Percentiles rank a stretch among this genome's conserved stretches.
phyloP scores from a whole-genome alignment of 2,113 vertebrate species.

The Centropus bengalensis region DNA sequence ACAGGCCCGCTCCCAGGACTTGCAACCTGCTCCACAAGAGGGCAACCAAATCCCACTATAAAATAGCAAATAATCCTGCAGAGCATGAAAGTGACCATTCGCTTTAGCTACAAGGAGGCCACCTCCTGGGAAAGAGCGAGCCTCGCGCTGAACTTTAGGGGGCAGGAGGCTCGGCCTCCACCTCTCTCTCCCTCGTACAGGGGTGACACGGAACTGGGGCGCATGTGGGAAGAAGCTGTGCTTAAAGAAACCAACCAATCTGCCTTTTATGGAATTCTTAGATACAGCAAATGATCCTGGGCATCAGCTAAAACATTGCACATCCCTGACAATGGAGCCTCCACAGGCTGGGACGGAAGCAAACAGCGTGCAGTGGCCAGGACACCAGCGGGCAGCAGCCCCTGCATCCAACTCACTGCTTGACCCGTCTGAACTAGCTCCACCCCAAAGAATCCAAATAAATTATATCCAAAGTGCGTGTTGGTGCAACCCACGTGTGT shows the following conservation, averaged over 20 bases:
- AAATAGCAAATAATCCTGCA: background rate
- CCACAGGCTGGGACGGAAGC: background rate
- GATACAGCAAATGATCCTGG: background rate
- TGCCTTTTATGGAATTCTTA: background rate
- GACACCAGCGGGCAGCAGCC: background rate
- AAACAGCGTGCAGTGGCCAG: fast-evolving
- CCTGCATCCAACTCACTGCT: background rate
- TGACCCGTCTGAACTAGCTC: background rate
- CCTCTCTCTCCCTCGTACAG: background rate
- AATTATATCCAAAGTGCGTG: background rate
- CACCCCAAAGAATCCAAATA: background rate
- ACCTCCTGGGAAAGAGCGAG: background rate
- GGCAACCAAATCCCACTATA: slow-evolving; percentile 70
- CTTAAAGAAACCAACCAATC: background rate
- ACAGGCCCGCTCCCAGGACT: background rate
- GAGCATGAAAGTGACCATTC: background rate
- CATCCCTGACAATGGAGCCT: background rate
- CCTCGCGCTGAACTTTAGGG: background rate
- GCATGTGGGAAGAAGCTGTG: background rate
- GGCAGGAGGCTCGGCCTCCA: background rate
- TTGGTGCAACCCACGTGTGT: background rate
- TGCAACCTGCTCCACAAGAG: slow-evolving; percentile 75
- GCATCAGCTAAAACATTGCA: background rate
- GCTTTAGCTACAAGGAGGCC: background rate
- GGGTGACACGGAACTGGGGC: background rate